Evolutionary conservation across 1,140 invertebrate genomes (phyloP).

Genomic region (Tribolium castaneum): DNA sequence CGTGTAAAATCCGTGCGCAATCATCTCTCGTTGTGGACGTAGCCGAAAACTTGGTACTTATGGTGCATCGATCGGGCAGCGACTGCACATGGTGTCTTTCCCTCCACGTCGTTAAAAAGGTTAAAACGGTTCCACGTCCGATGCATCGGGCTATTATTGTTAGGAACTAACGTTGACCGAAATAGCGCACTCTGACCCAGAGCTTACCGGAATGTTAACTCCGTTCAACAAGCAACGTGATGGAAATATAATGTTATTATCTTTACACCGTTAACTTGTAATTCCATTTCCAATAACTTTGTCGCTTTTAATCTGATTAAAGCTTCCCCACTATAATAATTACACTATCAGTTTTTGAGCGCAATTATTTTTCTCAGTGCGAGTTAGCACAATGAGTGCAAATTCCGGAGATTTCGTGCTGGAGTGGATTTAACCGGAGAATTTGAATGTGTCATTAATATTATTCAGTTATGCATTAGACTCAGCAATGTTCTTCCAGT

Average conservation of each 20-base stretch:
- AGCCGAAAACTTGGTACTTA: constrained; percentile 4
- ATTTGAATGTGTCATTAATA: constrained; percentile 38
- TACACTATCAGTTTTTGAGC: background rate
- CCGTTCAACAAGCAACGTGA: constrained; percentile 33
- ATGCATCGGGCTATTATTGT: constrained; percentile 36
- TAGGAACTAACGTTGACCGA: constrained; percentile 38
- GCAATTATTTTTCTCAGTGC: background rate
- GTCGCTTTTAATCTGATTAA: constrained; percentile 41
- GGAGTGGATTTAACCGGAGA: constrained; percentile 9
- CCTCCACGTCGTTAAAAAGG: constrained; percentile 30
- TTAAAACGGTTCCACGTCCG: constrained; percentile 36
- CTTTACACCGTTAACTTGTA: constrained; percentile 42
- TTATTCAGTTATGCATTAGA: constrained; percentile 43
- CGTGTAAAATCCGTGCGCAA: constrained; percentile 1
- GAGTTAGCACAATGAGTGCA: background rate
- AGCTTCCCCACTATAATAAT: constrained; percentile 11
- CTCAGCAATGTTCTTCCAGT: constrained; percentile 32
- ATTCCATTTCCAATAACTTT: constrained; percentile 43
- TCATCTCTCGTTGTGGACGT: constrained; percentile 7
- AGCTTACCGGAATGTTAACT: constrained; percentile 38
- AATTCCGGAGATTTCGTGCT: constrained; percentile 1
- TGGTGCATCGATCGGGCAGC: background rate
- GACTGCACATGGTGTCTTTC: constrained; percentile 20
- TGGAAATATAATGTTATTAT: constrained; percentile 44
- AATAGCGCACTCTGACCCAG: constrained; percentile 26